A percentile compares a stretch with the other conserved stretches of the same genome.
phyloP scores from a whole-genome alignment of 1,140 invertebrate genomes.

The Habropoda laboriosa region DNA sequence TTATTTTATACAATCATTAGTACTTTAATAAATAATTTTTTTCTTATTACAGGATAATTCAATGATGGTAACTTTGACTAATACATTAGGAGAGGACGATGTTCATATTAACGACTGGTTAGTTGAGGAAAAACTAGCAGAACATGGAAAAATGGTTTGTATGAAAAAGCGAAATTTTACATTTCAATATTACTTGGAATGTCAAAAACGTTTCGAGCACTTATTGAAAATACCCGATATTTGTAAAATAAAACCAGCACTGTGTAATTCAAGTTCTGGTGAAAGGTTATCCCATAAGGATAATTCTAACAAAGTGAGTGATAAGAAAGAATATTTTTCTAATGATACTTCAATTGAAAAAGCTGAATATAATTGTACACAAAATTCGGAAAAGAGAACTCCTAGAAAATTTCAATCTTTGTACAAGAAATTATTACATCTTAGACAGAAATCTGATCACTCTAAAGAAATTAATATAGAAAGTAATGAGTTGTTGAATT shows the following conservation, averaged over 20 bases:
- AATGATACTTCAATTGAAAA: background rate
- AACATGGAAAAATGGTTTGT: constrained; percentile 73
- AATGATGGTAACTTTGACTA: constrained; percentile 68
- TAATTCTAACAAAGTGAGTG: background rate
- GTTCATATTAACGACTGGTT: constrained; percentile 73
- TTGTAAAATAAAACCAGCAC: background rate
- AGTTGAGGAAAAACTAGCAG: constrained; percentile 65
- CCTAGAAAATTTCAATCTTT: background rate
- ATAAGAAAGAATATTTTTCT: background rate
- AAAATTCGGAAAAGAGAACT: background rate
- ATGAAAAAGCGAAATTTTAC: constrained; percentile 58
- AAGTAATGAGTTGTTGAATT: background rate
- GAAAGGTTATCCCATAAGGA: background rate
- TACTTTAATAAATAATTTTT: background rate
- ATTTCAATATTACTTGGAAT: constrained; percentile 50
- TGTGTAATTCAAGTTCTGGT: background rate
- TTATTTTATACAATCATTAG: constrained; percentile 3
- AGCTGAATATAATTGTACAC: background rate
- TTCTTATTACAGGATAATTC: constrained; percentile 70
- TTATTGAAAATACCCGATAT: background rate
- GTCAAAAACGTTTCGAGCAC: background rate
- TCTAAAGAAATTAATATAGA: background rate
- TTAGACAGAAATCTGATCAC: background rate
- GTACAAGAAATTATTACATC: background rate
- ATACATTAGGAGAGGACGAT: constrained; percentile 65